phyloP scores from a whole-genome alignment of 2,113 vertebrate species.

The Sminthopsis crassicaudata region DNA sequence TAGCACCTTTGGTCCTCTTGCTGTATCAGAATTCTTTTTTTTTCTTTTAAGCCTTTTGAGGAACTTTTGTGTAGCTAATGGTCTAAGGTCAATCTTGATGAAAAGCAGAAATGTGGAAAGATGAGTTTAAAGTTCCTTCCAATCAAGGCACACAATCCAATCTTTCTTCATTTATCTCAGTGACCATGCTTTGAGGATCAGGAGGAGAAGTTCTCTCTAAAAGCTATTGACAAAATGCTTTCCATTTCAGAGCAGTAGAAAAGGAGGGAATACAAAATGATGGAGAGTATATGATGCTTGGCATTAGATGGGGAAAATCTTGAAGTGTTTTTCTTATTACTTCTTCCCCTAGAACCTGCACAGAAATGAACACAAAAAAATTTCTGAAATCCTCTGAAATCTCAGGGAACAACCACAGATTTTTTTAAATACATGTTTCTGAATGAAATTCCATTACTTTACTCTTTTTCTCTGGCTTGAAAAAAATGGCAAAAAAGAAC shows the following conservation, averaged over 20 bases:
- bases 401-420: neutral
- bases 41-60: neutral
- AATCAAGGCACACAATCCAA: neutral
- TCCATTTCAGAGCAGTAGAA: neutral
- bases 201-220: neutral
- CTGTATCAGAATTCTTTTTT: neutral
- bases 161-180: neutral
- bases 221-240: neutral
- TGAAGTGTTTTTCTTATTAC: neutral
- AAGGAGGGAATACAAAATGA: neutral
- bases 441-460: neutral
- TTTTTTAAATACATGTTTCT: neutral
- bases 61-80: neutral
- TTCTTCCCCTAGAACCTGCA: neutral
- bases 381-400: neutral
- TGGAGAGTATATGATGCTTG: neutral
- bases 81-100: neutral
- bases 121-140: neutral
- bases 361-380: neutral
- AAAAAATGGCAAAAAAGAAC: neutral
- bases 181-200: neutral
- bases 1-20: neutral
- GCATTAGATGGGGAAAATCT: neutral
- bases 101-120: neutral
- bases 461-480: neutral